Evolutionary conservation across 2,797 vertebrate genomes (phyloP).

Genomic region (Bucorvus abyssinicus): DNA sequence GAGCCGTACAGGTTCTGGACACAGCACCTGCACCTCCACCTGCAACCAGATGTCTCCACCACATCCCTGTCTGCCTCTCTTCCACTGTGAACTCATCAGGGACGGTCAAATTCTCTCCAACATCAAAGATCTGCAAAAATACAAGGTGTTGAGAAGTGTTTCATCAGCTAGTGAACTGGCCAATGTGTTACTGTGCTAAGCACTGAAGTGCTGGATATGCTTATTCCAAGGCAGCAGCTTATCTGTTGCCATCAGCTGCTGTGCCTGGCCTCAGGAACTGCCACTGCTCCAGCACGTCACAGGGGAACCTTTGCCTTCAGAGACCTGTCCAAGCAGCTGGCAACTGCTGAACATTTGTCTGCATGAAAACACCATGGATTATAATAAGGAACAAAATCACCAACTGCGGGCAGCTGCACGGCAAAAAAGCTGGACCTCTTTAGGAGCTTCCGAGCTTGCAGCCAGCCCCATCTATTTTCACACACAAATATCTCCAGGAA

Average conservation of each 20-base stretch:
- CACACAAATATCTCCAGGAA: constrained; percentile 12
- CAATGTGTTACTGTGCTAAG: background rate
- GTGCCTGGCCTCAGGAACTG: background rate
- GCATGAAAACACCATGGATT: background rate
- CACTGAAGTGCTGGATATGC: background rate
- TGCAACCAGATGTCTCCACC: constrained; percentile 96
- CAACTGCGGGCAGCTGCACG: background rate
- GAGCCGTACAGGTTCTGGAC: constrained; percentile 94
- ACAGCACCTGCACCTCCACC: constrained; percentile 92
- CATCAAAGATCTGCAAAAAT: constrained; percentile 89
- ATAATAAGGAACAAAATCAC: background rate
- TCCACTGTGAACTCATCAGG: constrained; percentile 97
- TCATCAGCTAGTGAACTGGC: background rate
- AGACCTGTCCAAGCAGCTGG: background rate
- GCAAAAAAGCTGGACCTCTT: background rate
- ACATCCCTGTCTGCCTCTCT: constrained; percentile 93
- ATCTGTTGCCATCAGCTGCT: background rate
- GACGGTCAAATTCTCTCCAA: constrained; percentile 92
- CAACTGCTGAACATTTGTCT: background rate
- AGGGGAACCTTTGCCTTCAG: background rate
- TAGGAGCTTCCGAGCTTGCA: background rate
- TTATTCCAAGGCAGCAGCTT: background rate
- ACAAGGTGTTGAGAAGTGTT: background rate
- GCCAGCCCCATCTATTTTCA: constrained; percentile 1
- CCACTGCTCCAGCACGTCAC: background rate